Conservation (phyloP, 2,888 invertebrate species). For the Embidobia sp. region DNA sequence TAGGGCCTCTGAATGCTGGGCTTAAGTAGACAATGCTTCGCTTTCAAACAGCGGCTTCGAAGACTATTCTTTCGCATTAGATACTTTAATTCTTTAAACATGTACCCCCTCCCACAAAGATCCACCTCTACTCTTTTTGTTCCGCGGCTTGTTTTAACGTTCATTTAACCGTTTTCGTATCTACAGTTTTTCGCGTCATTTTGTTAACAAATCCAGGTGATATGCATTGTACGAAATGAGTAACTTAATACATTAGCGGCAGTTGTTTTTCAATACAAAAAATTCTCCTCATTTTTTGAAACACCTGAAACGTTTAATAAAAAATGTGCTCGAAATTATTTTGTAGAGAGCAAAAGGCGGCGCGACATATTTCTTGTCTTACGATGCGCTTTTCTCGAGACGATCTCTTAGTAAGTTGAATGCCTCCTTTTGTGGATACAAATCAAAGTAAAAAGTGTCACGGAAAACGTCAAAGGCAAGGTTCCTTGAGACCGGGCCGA, state of each 20-base stretch:
- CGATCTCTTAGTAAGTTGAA: constrained; percentile 21
- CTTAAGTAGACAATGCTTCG: constrained; percentile 81
- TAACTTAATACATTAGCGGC: too few relatives aligned
- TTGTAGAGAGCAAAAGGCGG: too few relatives aligned
- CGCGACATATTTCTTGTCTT: too few relatives aligned
- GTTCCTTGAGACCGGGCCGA: constrained; percentile 35
- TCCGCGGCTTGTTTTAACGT: constrained; percentile 38
- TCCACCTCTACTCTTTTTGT: constrained; percentile 22
- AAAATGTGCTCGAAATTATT: too few relatives aligned
- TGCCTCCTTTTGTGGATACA: constrained; percentile 8
- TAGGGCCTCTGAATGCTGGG: constrained; percentile 79
- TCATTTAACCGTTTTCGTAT: constrained; percentile 43
- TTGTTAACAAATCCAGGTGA: too few relatives aligned
- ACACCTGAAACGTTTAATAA: too few relatives aligned
- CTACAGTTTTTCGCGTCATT: constrained; percentile 15
- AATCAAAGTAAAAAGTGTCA: constrained; percentile 42
- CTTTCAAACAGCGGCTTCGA: constrained; percentile 77
- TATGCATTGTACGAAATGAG: too few relatives aligned
- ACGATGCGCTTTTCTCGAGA: constrained; percentile 20
- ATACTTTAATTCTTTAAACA: constrained; percentile 81
- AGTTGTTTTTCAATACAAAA: too few relatives aligned
- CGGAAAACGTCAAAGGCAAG: constrained; percentile 44
- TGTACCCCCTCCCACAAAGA: constrained; percentile 63
- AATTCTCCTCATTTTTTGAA: too few relatives aligned
- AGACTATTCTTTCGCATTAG: constrained; percentile 79